Evolutionary conservation across 2,113 vertebrate species (phyloP).

Genomic region (Neomonachus schauinslandi): DNA sequence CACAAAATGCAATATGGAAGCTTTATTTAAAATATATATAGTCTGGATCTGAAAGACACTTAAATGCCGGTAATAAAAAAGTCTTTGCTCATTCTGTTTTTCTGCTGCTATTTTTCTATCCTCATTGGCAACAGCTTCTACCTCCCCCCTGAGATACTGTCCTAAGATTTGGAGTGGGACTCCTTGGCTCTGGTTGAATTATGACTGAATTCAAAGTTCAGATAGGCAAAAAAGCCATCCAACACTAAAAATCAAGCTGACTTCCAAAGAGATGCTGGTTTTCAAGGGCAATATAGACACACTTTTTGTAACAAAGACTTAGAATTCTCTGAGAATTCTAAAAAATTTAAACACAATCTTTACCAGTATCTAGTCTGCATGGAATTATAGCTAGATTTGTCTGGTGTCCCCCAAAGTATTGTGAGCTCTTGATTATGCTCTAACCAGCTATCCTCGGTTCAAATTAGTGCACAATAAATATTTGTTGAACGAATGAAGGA

Average conservation of each 20-base stretch:
- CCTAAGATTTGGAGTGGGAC: constrained; percentile 32
- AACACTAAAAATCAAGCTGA: not conserved
- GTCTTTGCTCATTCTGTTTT: constrained; percentile 53
- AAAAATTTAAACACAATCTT: not conserved
- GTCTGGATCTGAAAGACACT: constrained; percentile 66
- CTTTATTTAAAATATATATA: constrained; percentile 65
- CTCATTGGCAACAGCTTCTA: constrained; percentile 25
- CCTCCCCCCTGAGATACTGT: constrained; percentile 44
- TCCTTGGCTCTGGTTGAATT: constrained; percentile 25
- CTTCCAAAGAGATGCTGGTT: not conserved
- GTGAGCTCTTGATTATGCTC: not conserved
- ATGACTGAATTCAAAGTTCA: constrained; percentile 8
- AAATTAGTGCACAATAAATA: not conserved
- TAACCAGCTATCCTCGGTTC: not conserved
- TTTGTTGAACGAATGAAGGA: not conserved
- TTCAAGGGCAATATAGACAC: not conserved
- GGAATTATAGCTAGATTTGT: not conserved
- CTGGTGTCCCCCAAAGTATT: not conserved
- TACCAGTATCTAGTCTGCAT: not conserved
- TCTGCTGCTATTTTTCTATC: constrained; percentile 29
- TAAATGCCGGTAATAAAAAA: constrained; percentile 67
- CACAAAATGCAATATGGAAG: constrained; percentile 35
- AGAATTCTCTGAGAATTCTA: not conserved
- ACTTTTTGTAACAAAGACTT: not conserved
- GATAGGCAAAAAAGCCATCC: not conserved